These are phyloP conservation scores for Eriocheir sinensis DNA, from an alignment of 1,140 invertebrate species.

Conservation along the genomic window DNA sequence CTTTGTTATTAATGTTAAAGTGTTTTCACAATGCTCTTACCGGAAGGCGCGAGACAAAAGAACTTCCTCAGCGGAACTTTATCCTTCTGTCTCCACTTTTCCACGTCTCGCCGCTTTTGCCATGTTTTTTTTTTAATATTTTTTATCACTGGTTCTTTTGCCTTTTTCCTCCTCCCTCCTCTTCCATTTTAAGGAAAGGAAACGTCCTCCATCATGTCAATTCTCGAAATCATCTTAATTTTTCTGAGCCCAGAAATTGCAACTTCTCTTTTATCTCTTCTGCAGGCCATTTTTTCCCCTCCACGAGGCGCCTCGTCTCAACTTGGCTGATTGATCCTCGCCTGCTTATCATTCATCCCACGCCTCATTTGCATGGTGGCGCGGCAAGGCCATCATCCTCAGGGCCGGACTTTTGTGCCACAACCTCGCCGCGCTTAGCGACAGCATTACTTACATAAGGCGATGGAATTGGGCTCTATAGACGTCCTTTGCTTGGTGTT, in stretches of 20 bases:
- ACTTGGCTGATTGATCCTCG: conserved; percentile 37
- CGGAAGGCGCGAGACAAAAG: neutral
- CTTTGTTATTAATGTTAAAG: neutral
- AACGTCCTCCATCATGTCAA: conserved; percentile 10
- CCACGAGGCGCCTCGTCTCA: conserved; percentile 1
- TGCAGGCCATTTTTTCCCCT: conserved; percentile 40
- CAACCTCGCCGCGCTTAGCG: neutral
- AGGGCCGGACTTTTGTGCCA: neutral
- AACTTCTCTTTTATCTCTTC: conserved; percentile 35
- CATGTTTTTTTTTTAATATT: neutral
- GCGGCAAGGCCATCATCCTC: neutral
- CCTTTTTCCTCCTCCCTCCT: neutral
- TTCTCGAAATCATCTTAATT: conserved; percentile 39
- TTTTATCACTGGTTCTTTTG: neutral
- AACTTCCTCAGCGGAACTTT: neutral
- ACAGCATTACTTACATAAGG: neutral
- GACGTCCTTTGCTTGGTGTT: neutral
- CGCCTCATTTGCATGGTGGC: conserved; percentile 34
- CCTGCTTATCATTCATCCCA: conserved; percentile 35
- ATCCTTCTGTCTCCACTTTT: neutral
- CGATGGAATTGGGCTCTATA: too few species aligned
- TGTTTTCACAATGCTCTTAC: neutral
- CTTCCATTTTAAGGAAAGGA: neutral
- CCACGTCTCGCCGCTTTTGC: neutral
- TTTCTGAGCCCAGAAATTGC: conserved; percentile 25